A percentile compares a stretch with the other conserved stretches of the same genome.
These are phyloP conservation scores for Odontothrips loti DNA, from an alignment of 2,888 invertebrate species.

Conservation along the genomic window DNA sequence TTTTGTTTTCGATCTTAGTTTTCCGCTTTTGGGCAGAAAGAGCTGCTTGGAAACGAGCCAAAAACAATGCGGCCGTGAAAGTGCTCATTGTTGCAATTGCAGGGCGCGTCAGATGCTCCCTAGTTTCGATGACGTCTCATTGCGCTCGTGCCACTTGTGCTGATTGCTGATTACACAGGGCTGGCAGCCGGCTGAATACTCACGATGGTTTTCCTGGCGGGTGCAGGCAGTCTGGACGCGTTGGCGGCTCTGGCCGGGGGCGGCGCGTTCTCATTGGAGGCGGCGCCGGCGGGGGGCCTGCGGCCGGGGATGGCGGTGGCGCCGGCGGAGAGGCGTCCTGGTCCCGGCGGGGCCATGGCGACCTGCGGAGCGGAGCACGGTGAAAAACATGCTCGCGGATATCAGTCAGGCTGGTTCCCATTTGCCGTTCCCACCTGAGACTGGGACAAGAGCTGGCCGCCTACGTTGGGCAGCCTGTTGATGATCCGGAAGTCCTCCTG, in stretches of 20 bases:
- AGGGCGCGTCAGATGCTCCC: background rate
- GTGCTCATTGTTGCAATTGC: background rate
- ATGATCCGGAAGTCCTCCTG: slow-evolving; percentile 40
- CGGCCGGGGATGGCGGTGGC: background rate
- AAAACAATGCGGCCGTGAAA: background rate
- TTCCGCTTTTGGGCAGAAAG: no score
- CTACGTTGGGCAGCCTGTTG: slow-evolving; percentile 47
- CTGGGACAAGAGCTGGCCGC: slow-evolving; percentile 45
- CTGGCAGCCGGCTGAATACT: background rate
- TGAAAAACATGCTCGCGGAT: background rate
- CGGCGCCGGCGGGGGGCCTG: background rate
- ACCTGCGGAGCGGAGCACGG: background rate
- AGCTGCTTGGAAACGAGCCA: no score
- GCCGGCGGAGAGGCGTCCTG: background rate
- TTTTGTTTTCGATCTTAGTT: background rate
- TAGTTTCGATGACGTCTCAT: no score
- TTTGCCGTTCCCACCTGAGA: background rate
- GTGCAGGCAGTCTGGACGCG: background rate
- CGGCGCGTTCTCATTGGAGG: slow-evolving; percentile 15
- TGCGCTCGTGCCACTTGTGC: no score
- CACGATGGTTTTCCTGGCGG: background rate
- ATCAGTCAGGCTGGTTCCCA: background rate
- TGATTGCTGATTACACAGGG: no score
- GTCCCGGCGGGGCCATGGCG: background rate
- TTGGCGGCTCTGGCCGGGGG: background rate